Base-by-base conservation (phyloP, 1,140 invertebrate species). In the Ceratoteleas bidentatus region DNA sequence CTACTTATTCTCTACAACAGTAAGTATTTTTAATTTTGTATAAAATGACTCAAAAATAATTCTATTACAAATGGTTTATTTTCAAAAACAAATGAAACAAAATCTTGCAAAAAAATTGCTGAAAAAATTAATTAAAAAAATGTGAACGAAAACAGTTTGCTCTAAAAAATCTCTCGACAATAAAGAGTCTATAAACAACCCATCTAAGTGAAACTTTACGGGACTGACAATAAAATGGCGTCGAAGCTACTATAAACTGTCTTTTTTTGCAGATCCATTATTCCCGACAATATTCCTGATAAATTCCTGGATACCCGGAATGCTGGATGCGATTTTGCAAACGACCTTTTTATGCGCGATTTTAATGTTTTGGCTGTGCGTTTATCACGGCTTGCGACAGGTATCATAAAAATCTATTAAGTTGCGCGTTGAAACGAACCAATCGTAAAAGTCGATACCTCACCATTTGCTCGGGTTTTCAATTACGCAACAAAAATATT, bases 361-460 rank as follows among this genome's bases (percentile, higher is more conserved):
- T 49, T 92, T 99, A 56, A 93, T 99, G 83, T 99, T 98, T 87
- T 99, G 98, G 98, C 92, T 99, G 10, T 97, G 96, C 85, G 94
- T 97, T 61, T 99, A 99, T 91, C 98, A 99, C 89, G 98, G 98
- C 16, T 92, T 99, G 11, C 92, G 98, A 87, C 97, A 98, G 94
- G 97, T 97, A 92, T 65, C 4, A 50, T 58, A 69, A 69, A 70
- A 57, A 40, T 49, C 11, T 38, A 56, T 57, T 68, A 58, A 24
- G 9, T 5, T 38, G n/a, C n/a, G n/a, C 36, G 36, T 5, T 38
- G 9, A 24, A 61, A 43, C 58, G 47, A 61, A 34, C 43, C 47
- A 47, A 49, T 16, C 15, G 11, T 58, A 38, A 38, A 38, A n/a
- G n/a, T n/a, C n/a, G n/a, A n/a, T n/a, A n/a, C n/a, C n/a, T n/a